Conservation (phyloP, 2,888 invertebrate species). For the Horisme vitalbata region DNA sequence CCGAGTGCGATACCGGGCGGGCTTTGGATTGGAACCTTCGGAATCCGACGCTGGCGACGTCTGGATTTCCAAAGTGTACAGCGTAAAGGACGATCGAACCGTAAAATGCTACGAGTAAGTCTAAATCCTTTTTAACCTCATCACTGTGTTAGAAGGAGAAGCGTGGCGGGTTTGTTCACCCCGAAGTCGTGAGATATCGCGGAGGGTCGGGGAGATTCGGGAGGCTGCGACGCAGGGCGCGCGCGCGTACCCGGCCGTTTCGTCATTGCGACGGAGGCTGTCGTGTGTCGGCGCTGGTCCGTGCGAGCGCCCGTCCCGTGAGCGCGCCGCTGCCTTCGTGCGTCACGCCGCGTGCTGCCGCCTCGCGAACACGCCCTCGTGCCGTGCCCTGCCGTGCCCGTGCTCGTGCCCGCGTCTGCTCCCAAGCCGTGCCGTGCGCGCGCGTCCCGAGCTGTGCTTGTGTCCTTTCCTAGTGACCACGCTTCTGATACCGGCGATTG, state of each 20-base stretch:
- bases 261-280: slow-evolving; percentile 82
- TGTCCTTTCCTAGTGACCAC: slow-evolving; percentile 83
- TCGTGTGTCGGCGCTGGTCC: slow-evolving; percentile 79
- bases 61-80: slow-evolving; percentile 52
- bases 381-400: slow-evolving; percentile 38
- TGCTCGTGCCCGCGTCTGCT: slow-evolving; percentile 50
- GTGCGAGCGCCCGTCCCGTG: slow-evolving; percentile 70
- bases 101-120: slow-evolving; percentile 72
- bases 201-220: slow-evolving; percentile 66
- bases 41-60: slow-evolving; percentile 38
- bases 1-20: slow-evolving; percentile 8
- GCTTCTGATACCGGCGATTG: slow-evolving; percentile 88
- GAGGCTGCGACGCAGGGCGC: slow-evolving; percentile 76
- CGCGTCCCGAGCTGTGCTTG: slow-evolving; percentile 70
- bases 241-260: slow-evolving; percentile 81
- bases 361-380: slow-evolving; percentile 45
- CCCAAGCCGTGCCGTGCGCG: no score
- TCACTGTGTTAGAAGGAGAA: slow-evolving; percentile 78
- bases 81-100: slow-evolving; percentile 63
- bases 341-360: slow-evolving; percentile 47
- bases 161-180: slow-evolving; percentile 79
- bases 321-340: slow-evolving; percentile 51
- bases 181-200: slow-evolving; percentile 67
- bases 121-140: slow-evolving; percentile 80
- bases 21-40: slow-evolving; percentile 23